Evolutionary conservation across 2,888 invertebrate species (phyloP).

Genomic region (Apamea sordens): DNA sequence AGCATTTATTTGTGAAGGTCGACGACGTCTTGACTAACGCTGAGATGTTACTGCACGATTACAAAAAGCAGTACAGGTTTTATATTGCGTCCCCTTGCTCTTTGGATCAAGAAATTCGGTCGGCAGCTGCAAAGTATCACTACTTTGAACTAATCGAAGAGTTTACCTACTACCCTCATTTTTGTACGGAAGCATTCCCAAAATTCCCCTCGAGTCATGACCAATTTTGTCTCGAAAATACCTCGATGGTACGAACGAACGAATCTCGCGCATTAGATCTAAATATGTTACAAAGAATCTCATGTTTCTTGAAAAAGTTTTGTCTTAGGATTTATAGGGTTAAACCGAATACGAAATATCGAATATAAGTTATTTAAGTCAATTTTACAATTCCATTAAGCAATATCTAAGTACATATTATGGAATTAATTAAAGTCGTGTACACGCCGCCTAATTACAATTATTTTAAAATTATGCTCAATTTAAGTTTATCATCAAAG

Average conservation of each 20-base stretch:
- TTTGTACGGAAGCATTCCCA: conserved; percentile 94
- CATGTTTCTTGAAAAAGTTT: conserved; percentile 85
- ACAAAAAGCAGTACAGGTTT: conserved; percentile 91
- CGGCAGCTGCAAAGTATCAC: conserved; percentile 81
- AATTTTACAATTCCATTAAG: conserved; percentile 40
- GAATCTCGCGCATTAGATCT: conserved; percentile 83
- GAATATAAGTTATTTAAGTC: conserved; percentile 49
- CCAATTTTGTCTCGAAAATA: conserved; percentile 77
- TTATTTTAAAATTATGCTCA: conserved; percentile 58
- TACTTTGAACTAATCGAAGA: conserved; percentile 88
- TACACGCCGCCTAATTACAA: conserved; percentile 54
- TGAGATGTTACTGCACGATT: conserved; percentile 88
- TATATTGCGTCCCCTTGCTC: conserved; percentile 94
- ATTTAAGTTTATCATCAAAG: conserved; percentile 49
- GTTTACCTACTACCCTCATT: conserved; percentile 93
- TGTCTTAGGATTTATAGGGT: conserved; percentile 85
- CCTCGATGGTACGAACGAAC: conserved; percentile 69
- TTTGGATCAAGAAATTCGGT: conserved; percentile 90
- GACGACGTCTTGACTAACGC: conserved; percentile 90
- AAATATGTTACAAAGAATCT: conserved; percentile 82
- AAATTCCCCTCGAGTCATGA: conserved; percentile 84
- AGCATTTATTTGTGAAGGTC: conserved; percentile 89
- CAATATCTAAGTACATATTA: conserved; percentile 38
- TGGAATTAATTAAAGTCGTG: conserved; percentile 15
- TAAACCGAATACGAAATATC: conserved; percentile 66